Conservation (phyloP, 2,888 invertebrate genomes). For the Petrolisthes cinctipes region DNA sequence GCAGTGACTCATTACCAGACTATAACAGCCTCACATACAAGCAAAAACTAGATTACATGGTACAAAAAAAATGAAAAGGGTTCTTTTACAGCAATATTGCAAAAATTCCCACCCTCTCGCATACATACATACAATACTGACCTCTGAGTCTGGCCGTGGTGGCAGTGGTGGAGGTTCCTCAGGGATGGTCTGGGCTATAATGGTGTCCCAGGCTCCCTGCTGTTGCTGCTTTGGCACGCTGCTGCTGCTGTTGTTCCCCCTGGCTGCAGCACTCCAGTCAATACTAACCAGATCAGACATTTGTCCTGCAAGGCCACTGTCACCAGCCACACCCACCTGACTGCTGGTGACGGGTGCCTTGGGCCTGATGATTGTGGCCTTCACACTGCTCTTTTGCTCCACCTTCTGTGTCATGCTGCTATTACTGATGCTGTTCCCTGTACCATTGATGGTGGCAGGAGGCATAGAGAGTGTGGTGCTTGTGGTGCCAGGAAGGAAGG, state of each 20-base stretch:
- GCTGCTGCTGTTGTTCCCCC: background rate
- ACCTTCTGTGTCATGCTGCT: constrained; percentile 2
- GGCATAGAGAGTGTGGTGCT: background rate
- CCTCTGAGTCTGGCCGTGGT: constrained; percentile 54
- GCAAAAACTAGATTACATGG: too few species aligned
- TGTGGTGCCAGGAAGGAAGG: background rate
- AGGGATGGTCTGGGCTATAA: constrained; percentile 49
- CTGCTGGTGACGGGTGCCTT: constrained; percentile 48
- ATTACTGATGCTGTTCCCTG: background rate
- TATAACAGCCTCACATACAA: too few species aligned
- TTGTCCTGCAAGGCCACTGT: constrained; percentile 26
- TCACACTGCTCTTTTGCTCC: constrained; percentile 24
- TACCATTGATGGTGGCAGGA: background rate
- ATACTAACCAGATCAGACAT: constrained; percentile 29
- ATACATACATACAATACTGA: background rate
- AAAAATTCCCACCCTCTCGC: too few species aligned
- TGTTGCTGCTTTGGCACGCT: background rate
- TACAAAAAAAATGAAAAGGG: too few species aligned
- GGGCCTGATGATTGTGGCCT: constrained; percentile 48
- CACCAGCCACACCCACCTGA: constrained; percentile 46
- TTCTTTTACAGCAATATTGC: too few species aligned
- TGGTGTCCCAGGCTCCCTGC: constrained; percentile 1
- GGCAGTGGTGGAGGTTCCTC: constrained; percentile 54
- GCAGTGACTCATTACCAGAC: too few species aligned
- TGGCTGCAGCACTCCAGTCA: constrained; percentile 34